Percentiles rank a stretch among this genome's conserved stretches.
Evolutionary conservation across 2,888 invertebrate genomes (phyloP).

Genomic region (Dryobota labecula): DNA sequence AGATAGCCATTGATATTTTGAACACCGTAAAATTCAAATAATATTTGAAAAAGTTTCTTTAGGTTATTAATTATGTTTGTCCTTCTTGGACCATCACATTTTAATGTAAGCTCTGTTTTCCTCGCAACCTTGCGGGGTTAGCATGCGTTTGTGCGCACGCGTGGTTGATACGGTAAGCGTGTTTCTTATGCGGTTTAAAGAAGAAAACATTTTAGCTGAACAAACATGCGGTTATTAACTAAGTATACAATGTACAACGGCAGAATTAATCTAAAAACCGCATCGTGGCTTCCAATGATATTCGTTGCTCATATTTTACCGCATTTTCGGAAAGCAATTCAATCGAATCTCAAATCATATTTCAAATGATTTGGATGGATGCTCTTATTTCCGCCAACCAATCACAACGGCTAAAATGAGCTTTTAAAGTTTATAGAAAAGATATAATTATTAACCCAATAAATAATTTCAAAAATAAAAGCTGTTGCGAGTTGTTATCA

Average conservation of each 20-base stretch:
- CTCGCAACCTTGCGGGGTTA: background rate
- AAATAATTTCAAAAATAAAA: background rate
- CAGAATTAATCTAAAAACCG: background rate
- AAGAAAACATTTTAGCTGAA: background rate
- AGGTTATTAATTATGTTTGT: background rate
- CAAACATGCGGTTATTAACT: background rate
- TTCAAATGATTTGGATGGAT: conserved; percentile 11
- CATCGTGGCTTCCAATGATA: background rate
- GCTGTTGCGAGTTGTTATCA: background rate
- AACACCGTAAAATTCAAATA: background rate
- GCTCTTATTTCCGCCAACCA: conserved; percentile 6
- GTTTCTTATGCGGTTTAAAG: background rate
- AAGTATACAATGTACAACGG: background rate
- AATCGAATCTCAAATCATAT: conserved; percentile 7
- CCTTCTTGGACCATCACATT: background rate
- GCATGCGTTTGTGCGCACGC: background rate
- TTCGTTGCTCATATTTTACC: background rate
- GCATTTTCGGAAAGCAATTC: conserved; percentile 6
- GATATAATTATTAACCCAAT: background rate
- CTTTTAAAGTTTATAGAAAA: background rate
- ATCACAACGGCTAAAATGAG: background rate
- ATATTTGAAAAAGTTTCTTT: background rate
- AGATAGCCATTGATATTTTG: background rate
- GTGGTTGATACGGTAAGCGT: no score
- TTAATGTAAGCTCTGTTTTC: background rate